A percentile compares a stretch with the other conserved stretches of the same genome.
phyloP scores from a whole-genome alignment of 2,797 vertebrate species.

The Dicrostonyx torquatus region DNA sequence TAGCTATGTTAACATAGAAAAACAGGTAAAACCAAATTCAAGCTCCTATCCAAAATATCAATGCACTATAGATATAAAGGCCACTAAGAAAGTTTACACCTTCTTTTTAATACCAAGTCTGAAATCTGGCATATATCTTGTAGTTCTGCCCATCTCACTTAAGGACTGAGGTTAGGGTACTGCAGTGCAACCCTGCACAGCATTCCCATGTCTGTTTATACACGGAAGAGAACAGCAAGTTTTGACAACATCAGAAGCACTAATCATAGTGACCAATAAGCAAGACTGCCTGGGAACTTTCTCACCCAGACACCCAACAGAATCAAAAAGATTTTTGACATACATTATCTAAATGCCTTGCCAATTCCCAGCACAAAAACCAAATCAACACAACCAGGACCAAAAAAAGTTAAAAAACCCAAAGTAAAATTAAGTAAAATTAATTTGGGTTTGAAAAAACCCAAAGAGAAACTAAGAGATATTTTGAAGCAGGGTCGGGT shows the following conservation, averaged over 20 bases:
- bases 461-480: not conserved
- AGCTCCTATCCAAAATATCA: slow-evolving; percentile 5
- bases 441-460: not conserved
- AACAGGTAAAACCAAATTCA: not conserved
- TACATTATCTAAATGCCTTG: not conserved
- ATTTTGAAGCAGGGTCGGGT: not conserved
- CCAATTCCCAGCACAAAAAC: not conserved
- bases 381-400: not conserved
- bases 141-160: not conserved
- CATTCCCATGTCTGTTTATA: not conserved
- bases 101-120: not conserved
- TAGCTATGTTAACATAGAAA: not conserved
- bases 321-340: not conserved
- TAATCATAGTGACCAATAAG: not conserved
- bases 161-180: not conserved
- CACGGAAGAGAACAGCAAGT: not conserved
- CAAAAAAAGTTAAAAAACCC: not conserved
- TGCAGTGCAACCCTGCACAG: not conserved
- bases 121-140: not conserved
- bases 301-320: not conserved
- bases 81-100: not conserved
- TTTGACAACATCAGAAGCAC: not conserved
- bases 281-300: not conserved
- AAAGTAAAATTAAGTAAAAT: not conserved
- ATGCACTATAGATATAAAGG: not conserved